Evolutionary conservation across 2,113 vertebrate species (phyloP), one percentile per base, ranked within the genome.

Genomic region (Alligator mississippiensis): DNA sequence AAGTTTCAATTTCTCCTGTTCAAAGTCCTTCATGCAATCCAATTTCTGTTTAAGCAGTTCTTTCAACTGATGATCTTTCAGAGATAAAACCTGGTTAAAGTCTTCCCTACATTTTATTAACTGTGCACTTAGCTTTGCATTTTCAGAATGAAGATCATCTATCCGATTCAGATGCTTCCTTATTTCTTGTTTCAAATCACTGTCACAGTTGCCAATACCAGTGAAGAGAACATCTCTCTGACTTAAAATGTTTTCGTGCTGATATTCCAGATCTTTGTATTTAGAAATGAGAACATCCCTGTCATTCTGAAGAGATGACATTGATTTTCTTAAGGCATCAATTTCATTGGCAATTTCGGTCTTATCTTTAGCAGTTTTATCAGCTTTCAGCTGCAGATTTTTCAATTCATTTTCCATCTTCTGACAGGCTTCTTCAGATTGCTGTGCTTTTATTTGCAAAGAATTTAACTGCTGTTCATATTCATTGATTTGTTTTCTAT

Each of bases 101-200:
- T 99, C 99, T 85, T 99, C 98, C 90, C 98, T 97, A 91, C 99
- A 99, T 6, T 98, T 98, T 62, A 99, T 96, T 60, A 99, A 97
- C 38, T 99, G 99, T 13, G 99, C 99, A 96, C 97, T 98, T 28
- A 99, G 98, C 98, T 99, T 98, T 1, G 99, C 99, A 4, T 99
- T 99, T 97, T 99, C 98, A 6, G 98, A 99, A 95, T 99, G 98
- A 19, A 99, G 98, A 94, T 99, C 99, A 72, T 99, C 99, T 95
- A 98, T 98, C 86, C 98, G 98, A 93, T 98, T 98, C 17, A 99
- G 84, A 13, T 98, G 93, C 3, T 96, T 93, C 82, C 97, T 98
- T 27, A 98, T 90, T 57, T 99, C 98, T 74, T 98, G 95, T 92
- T 98, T 98, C 34, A 99, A 92, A 81, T 97, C 96, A 85, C 94